Conservation (phyloP, 2,888 invertebrate species). For the Homarus gammarus region DNA sequence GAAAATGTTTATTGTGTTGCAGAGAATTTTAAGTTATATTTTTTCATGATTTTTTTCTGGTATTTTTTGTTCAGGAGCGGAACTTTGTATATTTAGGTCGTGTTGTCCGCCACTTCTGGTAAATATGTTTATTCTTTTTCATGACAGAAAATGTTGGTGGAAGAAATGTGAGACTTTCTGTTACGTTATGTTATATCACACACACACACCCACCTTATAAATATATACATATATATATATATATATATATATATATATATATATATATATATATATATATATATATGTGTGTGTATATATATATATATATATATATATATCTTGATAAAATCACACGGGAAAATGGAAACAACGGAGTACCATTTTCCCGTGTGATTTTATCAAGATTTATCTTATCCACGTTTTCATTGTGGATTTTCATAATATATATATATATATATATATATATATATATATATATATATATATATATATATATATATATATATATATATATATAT, state of each 20-base stretch:
- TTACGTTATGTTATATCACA: too few species aligned
- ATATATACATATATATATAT: neutral
- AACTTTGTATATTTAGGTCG: neutral
- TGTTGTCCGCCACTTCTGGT: too few species aligned
- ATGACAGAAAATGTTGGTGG: too few species aligned
- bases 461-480: neutral
- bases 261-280: neutral
- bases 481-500: conserved; percentile 5
- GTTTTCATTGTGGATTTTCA: too few species aligned
- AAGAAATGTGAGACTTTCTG: too few species aligned
- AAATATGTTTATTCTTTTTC: too few species aligned
- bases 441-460: too few species aligned
- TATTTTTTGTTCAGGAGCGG: too few species aligned
- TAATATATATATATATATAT: neutral
- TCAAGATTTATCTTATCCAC: neutral
- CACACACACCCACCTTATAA: neutral
- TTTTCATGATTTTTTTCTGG: too few species aligned
- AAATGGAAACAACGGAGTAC: neutral
- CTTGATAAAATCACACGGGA: neutral
- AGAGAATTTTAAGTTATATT: too few species aligned
- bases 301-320: neutral
- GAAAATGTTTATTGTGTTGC: too few species aligned
- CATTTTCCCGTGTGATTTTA: neutral
- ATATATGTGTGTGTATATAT: neutral
- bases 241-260: neutral